Evolutionary conservation across 2,113 vertebrate species (phyloP).

Genomic region (Ceuthmochares aereus): DNA sequence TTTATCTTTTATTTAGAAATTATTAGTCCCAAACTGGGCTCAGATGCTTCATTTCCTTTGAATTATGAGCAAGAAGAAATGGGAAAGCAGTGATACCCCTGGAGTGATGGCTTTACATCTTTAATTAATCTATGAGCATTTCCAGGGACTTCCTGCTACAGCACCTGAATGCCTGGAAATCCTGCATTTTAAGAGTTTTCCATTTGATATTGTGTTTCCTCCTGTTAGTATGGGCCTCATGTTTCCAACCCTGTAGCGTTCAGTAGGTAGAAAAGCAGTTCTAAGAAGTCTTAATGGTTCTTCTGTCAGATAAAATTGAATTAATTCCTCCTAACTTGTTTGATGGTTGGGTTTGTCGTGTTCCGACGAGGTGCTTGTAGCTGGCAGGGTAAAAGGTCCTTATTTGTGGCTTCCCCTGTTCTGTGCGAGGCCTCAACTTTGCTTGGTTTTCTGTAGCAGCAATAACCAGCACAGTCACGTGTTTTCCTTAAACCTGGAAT

Average conservation of each 20-base stretch:
- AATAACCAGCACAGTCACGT: not conserved
- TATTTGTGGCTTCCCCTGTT: not conserved
- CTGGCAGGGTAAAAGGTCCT: not conserved
- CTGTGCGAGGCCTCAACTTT: not conserved
- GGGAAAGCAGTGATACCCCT: not conserved
- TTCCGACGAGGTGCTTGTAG: not conserved
- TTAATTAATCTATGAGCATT: conserved; percentile 41
- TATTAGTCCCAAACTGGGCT: conserved; percentile 24
- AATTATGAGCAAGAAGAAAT: not conserved
- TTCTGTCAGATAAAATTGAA: not conserved
- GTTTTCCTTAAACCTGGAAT: not conserved
- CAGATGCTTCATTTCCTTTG: not conserved
- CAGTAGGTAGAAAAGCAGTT: not conserved
- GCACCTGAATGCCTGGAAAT: conserved; percentile 9
- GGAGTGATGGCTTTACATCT: conserved; percentile 1
- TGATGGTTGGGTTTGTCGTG: not conserved
- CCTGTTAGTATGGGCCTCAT: not conserved
- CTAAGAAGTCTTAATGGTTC: not conserved
- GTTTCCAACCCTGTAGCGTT: not conserved
- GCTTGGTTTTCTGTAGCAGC: not conserved
- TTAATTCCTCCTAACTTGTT: not conserved
- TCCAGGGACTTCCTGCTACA: not conserved
- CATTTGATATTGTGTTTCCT: not conserved
- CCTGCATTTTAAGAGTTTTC: not conserved
- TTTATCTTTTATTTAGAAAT: conserved; percentile 47